Evolutionary conservation across 2,888 invertebrate species (phyloP).

Genomic region (Sinodicranocentrus sp.): DNA sequence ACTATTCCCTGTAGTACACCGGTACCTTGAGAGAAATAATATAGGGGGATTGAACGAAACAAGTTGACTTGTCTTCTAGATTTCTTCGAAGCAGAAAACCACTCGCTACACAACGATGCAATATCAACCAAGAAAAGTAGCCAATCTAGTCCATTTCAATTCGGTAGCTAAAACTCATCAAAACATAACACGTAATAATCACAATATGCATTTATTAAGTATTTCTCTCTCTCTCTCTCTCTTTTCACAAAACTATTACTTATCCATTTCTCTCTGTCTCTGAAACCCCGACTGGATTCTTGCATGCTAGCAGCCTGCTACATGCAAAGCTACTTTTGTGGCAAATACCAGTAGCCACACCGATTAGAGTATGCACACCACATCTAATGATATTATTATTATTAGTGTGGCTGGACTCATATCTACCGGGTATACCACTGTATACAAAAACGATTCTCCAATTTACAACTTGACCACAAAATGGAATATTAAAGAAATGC

Average conservation of each 20-base stretch:
- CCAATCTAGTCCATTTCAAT: slow-evolving; percentile 61
- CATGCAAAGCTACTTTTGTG: slow-evolving; percentile 40
- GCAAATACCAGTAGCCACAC: slow-evolving; percentile 55
- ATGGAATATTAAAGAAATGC: slow-evolving; percentile 35
- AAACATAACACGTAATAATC: slow-evolving; percentile 67
- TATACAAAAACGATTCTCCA: neutral
- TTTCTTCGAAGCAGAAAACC: slow-evolving; percentile 23
- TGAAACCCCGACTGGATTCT: slow-evolving; percentile 31
- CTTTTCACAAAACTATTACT: slow-evolving; percentile 44
- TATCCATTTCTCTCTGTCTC: slow-evolving; percentile 16
- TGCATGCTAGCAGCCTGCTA: slow-evolving; percentile 27
- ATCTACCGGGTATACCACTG: neutral
- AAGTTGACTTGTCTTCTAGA: slow-evolving; percentile 32
- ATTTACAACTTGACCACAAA: slow-evolving; percentile 35
- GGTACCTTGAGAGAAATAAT: neutral
- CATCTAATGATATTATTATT: slow-evolving; percentile 54
- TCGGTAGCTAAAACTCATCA: slow-evolving; percentile 67
- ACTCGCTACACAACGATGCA: slow-evolving; percentile 2
- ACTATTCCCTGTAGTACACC: neutral
- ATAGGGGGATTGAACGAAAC: slow-evolving; percentile 18
- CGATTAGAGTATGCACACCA: slow-evolving; percentile 15
- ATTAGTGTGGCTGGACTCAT: slow-evolving; percentile 3
- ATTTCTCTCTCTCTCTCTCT: slow-evolving; percentile 34
- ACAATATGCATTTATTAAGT: slow-evolving; percentile 56
- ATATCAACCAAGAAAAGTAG: slow-evolving; percentile 34